A percentile compares a stretch with the other conserved stretches of the same genome.
phyloP scores from a whole-genome alignment of 2,797 vertebrate species.

The Argentina silus region DNA sequence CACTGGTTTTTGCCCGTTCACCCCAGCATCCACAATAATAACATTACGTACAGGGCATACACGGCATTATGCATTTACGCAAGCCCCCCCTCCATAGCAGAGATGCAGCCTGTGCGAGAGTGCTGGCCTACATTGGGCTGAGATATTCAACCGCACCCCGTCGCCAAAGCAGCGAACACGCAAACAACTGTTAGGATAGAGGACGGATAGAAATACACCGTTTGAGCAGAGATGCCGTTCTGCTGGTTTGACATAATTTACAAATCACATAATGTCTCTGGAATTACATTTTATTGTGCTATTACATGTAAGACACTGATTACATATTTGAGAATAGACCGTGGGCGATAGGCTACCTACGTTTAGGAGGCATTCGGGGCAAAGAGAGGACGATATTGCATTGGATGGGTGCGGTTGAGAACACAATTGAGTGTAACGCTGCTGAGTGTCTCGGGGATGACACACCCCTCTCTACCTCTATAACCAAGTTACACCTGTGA shows the following conservation, averaged over 20 bases:
- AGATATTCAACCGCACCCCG: constrained; percentile 74
- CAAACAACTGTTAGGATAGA: constrained; percentile 70
- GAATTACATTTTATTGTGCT: neutral
- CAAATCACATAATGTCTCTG: neutral
- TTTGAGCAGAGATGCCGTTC: neutral
- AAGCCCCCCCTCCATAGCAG: neutral
- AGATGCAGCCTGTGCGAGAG: constrained; percentile 45
- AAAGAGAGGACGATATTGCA: neutral
- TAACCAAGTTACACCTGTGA: constrained; percentile 50
- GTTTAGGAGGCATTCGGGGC: neutral
- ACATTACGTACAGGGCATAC: neutral
- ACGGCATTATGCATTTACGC: neutral
- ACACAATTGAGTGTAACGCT: constrained; percentile 34
- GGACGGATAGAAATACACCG: constrained; percentile 45
- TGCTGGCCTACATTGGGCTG: constrained; percentile 74
- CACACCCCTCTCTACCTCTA: constrained; percentile 51
- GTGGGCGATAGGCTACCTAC: neutral
- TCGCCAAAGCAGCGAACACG: constrained; percentile 51
- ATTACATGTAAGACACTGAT: neutral
- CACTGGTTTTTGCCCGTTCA: neutral
- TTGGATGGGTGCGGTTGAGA: constrained; percentile 25
- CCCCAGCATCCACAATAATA: neutral
- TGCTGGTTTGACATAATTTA: neutral
- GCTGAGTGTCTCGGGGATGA: constrained; percentile 33
- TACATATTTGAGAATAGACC: neutral